Evolutionary conservation across 1,140 invertebrate genomes (phyloP).

Genomic region (Drosophila fuyamai): DNA sequence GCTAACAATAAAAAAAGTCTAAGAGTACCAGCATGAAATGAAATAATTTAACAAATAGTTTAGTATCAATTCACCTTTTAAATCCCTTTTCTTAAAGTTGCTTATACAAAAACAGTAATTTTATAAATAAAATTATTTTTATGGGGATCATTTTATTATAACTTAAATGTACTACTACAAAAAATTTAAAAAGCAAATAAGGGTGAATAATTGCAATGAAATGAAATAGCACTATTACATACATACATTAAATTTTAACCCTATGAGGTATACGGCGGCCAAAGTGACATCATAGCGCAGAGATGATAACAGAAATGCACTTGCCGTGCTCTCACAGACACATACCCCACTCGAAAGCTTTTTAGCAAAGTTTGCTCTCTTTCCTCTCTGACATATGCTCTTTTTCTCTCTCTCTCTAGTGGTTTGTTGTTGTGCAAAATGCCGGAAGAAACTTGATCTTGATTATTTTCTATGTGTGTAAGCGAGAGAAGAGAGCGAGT

Average conservation of each 20-base stretch:
- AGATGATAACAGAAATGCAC: slow-evolving; percentile 65
- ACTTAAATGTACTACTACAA: too few relatives aligned
- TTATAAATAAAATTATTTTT: too few relatives aligned
- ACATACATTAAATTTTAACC: slow-evolving; percentile 6
- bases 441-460: slow-evolving; percentile 84
- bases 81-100: too few relatives aligned
- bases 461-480: slow-evolving; percentile 74
- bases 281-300: slow-evolving; percentile 69
- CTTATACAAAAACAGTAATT: too few relatives aligned
- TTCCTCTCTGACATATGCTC: slow-evolving; percentile 2
- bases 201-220: too few relatives aligned
- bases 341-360: slow-evolving; percentile 36
- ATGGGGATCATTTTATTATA: too few relatives aligned
- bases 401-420: slow-evolving; percentile 60
- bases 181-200: too few relatives aligned
- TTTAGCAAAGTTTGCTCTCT: slow-evolving; percentile 39
- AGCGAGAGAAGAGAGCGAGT: slow-evolving; percentile 37
- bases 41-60: too few relatives aligned
- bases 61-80: too few relatives aligned
- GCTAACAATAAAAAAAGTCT: too few relatives aligned
- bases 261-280: slow-evolving; percentile 3
- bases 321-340: slow-evolving; percentile 38
- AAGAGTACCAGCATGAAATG: too few relatives aligned
- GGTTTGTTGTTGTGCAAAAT: slow-evolving; percentile 73
- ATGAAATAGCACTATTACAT: too few relatives aligned